These are phyloP conservation scores for Drosophila lacicola DNA, from an alignment of 2,888 invertebrate species.

Conservation along the genomic window DNA sequence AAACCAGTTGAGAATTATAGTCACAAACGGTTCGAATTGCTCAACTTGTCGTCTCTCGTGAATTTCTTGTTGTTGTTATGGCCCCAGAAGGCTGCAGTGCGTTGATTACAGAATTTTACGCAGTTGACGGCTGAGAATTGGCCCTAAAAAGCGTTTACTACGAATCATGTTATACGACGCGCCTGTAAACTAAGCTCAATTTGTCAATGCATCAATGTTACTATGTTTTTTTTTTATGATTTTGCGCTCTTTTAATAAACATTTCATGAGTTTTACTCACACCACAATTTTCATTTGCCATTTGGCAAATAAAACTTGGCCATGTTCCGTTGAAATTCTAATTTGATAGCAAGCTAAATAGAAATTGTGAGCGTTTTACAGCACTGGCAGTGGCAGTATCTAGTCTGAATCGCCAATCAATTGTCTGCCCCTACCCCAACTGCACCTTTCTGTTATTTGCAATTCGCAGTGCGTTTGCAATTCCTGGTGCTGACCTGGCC, in stretches of 20 bases:
- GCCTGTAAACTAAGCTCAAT: slow-evolving; percentile 27
- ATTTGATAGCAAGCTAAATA: slow-evolving; percentile 56
- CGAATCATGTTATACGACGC: slow-evolving; percentile 17
- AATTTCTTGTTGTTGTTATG: not conserved
- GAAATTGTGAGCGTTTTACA: slow-evolving; percentile 21
- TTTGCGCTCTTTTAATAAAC: slow-evolving; percentile 44
- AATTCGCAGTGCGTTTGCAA: slow-evolving; percentile 32
- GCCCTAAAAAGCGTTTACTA: slow-evolving; percentile 29
- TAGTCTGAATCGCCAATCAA: slow-evolving; percentile 53
- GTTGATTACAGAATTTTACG: slow-evolving; percentile 16
- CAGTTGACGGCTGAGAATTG: slow-evolving; percentile 13
- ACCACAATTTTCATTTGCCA: not conserved
- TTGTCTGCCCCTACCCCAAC: slow-evolving; percentile 5
- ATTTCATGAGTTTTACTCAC: slow-evolving; percentile 26
- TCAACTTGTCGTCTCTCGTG: not conserved
- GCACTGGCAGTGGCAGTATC: slow-evolving; percentile 13
- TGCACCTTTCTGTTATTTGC: not conserved
- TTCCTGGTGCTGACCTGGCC: slow-evolving; percentile 10
- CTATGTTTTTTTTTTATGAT: slow-evolving; percentile 32
- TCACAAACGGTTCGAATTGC: not conserved
- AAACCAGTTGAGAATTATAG: not conserved
- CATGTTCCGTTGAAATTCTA: slow-evolving; percentile 39
- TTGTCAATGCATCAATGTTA: slow-evolving; percentile 13
- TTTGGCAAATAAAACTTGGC: slow-evolving; percentile 38
- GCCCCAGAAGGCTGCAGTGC: not conserved